Conservation (phyloP, 2,797 vertebrate genomes). For the Myotis myotis region DNA sequence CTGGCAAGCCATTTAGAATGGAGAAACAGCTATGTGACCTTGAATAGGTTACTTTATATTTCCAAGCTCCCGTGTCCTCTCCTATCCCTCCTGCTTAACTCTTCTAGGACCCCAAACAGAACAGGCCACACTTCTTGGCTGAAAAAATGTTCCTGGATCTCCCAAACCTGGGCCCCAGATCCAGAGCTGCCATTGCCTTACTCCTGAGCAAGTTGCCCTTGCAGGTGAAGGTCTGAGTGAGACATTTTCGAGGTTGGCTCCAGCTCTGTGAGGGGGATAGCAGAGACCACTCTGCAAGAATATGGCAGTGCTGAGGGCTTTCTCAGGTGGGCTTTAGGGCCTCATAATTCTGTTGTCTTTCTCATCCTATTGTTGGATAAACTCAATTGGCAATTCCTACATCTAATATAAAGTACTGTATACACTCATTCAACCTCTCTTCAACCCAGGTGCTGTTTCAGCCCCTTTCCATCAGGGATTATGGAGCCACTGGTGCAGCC, state of each 20-base stretch:
- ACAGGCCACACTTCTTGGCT: background rate
- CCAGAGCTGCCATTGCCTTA: background rate
- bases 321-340: background rate
- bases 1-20: background rate
- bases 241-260: background rate
- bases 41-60: background rate
- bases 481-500: background rate
- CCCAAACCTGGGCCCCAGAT: background rate
- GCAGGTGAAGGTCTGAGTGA: background rate
- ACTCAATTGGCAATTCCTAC: background rate
- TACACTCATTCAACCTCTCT: background rate
- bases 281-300: background rate
- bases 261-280: background rate
- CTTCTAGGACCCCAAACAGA: background rate
- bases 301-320: background rate
- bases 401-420: background rate
- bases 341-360: background rate
- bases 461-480: background rate
- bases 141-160: background rate
- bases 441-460: background rate
- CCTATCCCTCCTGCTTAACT: background rate
- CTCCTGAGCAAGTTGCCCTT: background rate
- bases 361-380: background rate
- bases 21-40: background rate
- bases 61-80: background rate